Evolutionary conservation across 2,797 vertebrate genomes (phyloP), one percentile per base, ranked within the genome.

Genomic region (Myotis vivesi): DNA sequence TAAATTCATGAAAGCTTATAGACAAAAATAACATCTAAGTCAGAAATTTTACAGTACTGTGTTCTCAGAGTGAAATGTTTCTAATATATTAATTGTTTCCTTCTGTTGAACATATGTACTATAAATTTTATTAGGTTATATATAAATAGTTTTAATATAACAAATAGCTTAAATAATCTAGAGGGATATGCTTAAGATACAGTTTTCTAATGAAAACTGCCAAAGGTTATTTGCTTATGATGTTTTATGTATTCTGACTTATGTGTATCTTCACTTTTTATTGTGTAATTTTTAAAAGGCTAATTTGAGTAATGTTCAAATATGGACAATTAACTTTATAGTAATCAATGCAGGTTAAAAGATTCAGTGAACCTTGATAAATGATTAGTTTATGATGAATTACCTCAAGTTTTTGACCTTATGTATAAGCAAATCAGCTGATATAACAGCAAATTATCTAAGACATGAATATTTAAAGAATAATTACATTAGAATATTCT

Each of bases 241-340:
- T 66, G 1, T 1, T 0, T 57, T 69, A 69, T 77, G 75, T 15
- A 80, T 93, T 88, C 93, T 94, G 30, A 83, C 5, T 59, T 46
- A 15, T 0, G 5, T 0, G 5, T 68, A 15, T 84, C 64, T 46
- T 95, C 12, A 64, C n/a, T 68, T 95, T 59, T 72, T 36, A 53
- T 33, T 49, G 11, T 57, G 8, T 83, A 72, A 92, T 89, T 94
- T 89, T 91, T 82, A 81, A 92, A 93, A 88, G 13, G 36, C 20
- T 95, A 89, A 95, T 87, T 79, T 80, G 57, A 77, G 30, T 36
- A 77, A 49, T 73, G 20, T 5, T 77, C 73, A 93, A 41, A 57
- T 72, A 86, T 41, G 36, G 51, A 94, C 93, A 92, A 95, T 73
- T 94, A 95, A 88, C 46, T 69, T 88, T 68, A 81, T 36, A 49